Evolutionary conservation across 23 tunicate genomes (phyloP).

Genomic region (Trididemnum clinides): DNA sequence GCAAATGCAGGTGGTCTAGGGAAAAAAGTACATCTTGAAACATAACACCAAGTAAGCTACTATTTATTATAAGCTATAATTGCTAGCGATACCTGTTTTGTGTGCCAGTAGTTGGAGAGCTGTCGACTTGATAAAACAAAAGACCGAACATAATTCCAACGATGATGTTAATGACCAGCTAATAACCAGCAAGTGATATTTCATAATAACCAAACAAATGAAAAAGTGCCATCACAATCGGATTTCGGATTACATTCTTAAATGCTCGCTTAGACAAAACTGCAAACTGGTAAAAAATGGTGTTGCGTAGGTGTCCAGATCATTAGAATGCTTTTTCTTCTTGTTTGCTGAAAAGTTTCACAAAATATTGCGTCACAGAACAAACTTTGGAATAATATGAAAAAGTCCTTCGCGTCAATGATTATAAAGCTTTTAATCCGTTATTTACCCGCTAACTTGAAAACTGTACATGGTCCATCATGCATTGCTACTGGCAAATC

Average conservation of each 20-base stretch:
- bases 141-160: constrained; percentile 89
- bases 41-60: too few relatives aligned
- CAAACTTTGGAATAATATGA: not conserved
- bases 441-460: too few relatives aligned
- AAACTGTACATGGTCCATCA: too few relatives aligned
- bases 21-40: too few relatives aligned
- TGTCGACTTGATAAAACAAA: constrained; percentile 70
- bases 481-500: too few relatives aligned
- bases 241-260: constrained; percentile 80
- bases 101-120: constrained; percentile 67
- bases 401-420: too few relatives aligned
- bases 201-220: too few relatives aligned
- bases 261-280: constrained; percentile 64
- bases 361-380: not conserved
- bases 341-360: not conserved
- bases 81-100: constrained; percentile 66
- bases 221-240: constrained; percentile 81
- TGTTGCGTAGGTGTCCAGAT: constrained; percentile 60
- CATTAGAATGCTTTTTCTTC: not conserved
- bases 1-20: too few relatives aligned
- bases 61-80: too few relatives aligned
- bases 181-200: too few relatives aligned
- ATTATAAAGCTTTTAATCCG: too few relatives aligned
- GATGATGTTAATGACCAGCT: constrained; percentile 57
- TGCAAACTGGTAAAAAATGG: constrained; percentile 83